Base-by-base conservation (phyloP, 2,113 vertebrate genomes). In the Miniopterus natalensis region DNA sequence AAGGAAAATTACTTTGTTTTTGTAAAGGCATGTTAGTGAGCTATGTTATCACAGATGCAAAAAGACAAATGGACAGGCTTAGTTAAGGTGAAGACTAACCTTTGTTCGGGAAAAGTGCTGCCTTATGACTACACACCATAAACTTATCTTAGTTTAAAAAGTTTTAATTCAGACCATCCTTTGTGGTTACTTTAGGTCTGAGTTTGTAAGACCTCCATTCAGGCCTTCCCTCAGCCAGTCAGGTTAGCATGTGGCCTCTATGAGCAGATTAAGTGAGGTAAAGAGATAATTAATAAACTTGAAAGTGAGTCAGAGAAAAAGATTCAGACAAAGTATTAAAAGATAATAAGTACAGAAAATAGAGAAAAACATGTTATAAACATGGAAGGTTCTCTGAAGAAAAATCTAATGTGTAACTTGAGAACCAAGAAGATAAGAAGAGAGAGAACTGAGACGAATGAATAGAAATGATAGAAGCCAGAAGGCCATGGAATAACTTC, bases 251-350 rank as follows among this genome's bases (percentile, higher is more conserved):
- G 36, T 36, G 36, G 36, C 36, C 36, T 36, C 36, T 83, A 83
- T 75, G 29, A 65, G 5, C 2, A 45, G 57, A 49, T 84, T 70
- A 74, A 21, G 17, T 68, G 81, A 75, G 27, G 29, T 93, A 18
- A 65, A 83, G 4, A 57, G 63, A 53, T 68, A 70, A 91, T 73
- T 79, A 91, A 73, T 74, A 14, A 94, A 74, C 49, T 85, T 40
- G 10, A 92, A 79, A 7, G 13, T 84, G 15, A 57, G 4, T 74
- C 31, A 68, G 79, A 83, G 8, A 9, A 71, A 91, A 92, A 31
- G 20, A 84, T 59, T 84, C 61, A 61, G 18, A 78, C 18, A 78
- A 59, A 80, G 14, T 78, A 57, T 40, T 21, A 40, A 53, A 40
- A 49, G 7, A 45, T 31, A 74, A 47, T 36, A 90, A 75, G 29